Base-by-base conservation (phyloP, 2,888 invertebrate genomes). In the Lasioglossum leucozonium region DNA sequence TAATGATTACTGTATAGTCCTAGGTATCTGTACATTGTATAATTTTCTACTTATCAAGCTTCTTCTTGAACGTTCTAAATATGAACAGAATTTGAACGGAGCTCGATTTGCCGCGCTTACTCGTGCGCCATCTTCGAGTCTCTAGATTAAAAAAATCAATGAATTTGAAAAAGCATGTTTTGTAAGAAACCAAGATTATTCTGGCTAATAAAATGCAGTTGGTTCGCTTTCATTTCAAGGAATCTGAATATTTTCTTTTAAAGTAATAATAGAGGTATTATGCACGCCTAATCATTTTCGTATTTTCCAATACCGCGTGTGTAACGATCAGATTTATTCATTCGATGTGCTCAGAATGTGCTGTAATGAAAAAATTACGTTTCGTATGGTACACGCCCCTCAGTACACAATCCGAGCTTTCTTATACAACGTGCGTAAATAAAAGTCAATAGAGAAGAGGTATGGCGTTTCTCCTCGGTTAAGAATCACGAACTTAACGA, bases 311-410 rank as follows among this genome's bases (percentile, higher is more conserved):
- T 72, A 37, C 4, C 47, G 67, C 34, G 71, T 83, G 30, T 83
- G 77, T 42, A 69, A 40, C 67, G 67, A n/a, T 34, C 42, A 26
- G 72, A 26, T 75, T 72, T 65, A 81, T 79, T 75, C 74, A 82
- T 77, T 81, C 74, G 62, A 81, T 75, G 42, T 81, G 62, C 58
- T 84, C 88, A 89, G 8, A 55, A 81, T 79, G 55, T 81, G 67
- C 58, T 84, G 81, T 75, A 76, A 77, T 55, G 78, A 82, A 81
- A 65, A 16, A 55, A 72, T 62, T 6, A 16, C 4, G 8, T 44
- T 37, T 72, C 58, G 13, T 26, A 47, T 16, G 22, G 37, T 3
- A 22, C 6, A 72, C 18, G 26, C 18, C 26, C 30, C 26, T 30
- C 0, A 37, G 51, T 69, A 77, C 22, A 55, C 22, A 5, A 13